Percentiles rank a stretch among this genome's conserved stretches.
Evolutionary conservation across 2,888 invertebrate genomes (phyloP).

Genomic region (Hirtodrosophila histrioides): DNA sequence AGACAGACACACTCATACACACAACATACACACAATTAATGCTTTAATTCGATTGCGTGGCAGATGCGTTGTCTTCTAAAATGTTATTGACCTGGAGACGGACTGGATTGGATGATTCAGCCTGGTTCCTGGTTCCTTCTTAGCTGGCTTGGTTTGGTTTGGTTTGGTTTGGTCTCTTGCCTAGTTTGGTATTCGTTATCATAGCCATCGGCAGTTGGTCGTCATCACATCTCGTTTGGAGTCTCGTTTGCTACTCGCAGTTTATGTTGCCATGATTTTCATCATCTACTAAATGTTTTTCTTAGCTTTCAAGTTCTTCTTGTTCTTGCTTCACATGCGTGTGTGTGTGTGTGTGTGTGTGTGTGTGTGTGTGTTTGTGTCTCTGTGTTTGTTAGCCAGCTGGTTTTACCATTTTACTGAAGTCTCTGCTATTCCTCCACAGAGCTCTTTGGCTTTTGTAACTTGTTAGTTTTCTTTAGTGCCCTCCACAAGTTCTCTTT

Average conservation of each 20-base stretch:
- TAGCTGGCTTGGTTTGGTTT: slow-evolving; percentile 2
- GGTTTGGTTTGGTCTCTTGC: slow-evolving; percentile 6
- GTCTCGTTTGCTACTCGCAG: slow-evolving; percentile 32
- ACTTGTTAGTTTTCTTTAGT: slow-evolving; percentile 78
- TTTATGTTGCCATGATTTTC: slow-evolving; percentile 77
- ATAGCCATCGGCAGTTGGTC: slow-evolving; percentile 32
- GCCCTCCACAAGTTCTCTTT: slow-evolving; percentile 54
- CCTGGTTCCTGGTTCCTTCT: slow-evolving; percentile 6
- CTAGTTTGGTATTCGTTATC: slow-evolving; percentile 22
- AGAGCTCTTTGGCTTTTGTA: slow-evolving; percentile 65
- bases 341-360: slow-evolving; percentile 18
- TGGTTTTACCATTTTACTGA: slow-evolving; percentile 42
- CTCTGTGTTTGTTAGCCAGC: slow-evolving; percentile 39
- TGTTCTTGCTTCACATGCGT: slow-evolving; percentile 33
- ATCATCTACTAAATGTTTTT: slow-evolving; percentile 77
- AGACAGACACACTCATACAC: neutral
- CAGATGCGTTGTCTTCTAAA: slow-evolving; percentile 44
- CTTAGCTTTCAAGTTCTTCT: slow-evolving; percentile 72
- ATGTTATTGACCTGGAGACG: slow-evolving; percentile 49
- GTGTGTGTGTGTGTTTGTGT: slow-evolving; percentile 17
- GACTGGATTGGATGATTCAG: slow-evolving; percentile 12
- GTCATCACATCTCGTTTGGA: slow-evolving; percentile 31
- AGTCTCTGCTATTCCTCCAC: slow-evolving; percentile 9
- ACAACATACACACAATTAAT: slow-evolving; percentile 46
- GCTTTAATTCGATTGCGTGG: slow-evolving; percentile 61